Percentiles rank a stretch among this genome's conserved stretches.
These are phyloP conservation scores for Atta cephalotes DNA, from an alignment of 1,140 invertebrate species.

Conservation along the genomic window DNA sequence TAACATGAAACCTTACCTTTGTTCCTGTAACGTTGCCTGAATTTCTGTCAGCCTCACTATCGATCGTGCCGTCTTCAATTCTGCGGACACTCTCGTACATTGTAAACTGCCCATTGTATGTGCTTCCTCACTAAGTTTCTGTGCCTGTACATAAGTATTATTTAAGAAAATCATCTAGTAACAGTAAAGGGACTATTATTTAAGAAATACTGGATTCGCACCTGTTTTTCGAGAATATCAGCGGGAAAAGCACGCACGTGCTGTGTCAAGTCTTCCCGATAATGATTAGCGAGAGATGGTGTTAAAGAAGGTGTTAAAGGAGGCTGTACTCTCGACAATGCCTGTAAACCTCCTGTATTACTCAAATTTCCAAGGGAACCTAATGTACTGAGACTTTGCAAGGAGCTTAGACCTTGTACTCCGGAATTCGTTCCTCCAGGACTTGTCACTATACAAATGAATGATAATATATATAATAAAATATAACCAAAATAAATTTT, in stretches of 20 bases:
- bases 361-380: conserved; percentile 85
- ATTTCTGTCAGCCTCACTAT: conserved; percentile 98
- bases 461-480: conserved; percentile 26
- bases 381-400: conserved; percentile 86
- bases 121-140: conserved; percentile 94
- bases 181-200: not conserved
- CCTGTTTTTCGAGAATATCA: conserved; percentile 97
- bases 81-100: conserved; percentile 97
- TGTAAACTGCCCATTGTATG: conserved; percentile 94
- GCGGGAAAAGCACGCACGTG: conserved; percentile 97
- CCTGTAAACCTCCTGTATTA: conserved; percentile 85
- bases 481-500: not conserved
- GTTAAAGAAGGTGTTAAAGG: conserved; percentile 90
- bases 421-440: conserved; percentile 83
- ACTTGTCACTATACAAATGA: conserved; percentile 82
- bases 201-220: conserved; percentile 80
- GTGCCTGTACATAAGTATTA: conserved; percentile 88
- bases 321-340: conserved; percentile 85
- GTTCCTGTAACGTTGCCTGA: conserved; percentile 98
- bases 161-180: not conserved
- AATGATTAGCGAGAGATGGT: conserved; percentile 96
- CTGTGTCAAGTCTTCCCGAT: conserved; percentile 94
- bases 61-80: conserved; percentile 97
- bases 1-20: conserved; percentile 91
- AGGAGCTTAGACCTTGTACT: conserved; percentile 86